These are phyloP conservation scores for Anser cygnoides DNA, from an alignment of 2,113 vertebrate species.

Conservation along the genomic window DNA sequence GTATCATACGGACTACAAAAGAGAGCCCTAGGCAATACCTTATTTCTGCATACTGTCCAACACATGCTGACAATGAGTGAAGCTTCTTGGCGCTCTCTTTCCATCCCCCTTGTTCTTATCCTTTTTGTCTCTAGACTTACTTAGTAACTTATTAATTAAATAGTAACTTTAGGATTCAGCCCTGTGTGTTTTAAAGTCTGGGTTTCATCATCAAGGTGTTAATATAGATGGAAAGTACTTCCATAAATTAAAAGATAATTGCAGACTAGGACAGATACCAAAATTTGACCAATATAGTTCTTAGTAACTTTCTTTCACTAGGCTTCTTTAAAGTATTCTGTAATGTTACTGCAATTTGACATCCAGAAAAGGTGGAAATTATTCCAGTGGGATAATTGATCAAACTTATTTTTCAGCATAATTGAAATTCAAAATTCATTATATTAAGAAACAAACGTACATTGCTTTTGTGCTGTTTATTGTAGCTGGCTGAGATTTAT, in stretches of 20 bases:
- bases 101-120: not conserved
- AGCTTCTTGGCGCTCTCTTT: not conserved
- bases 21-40: not conserved
- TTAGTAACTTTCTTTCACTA: not conserved
- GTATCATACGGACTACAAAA: not conserved
- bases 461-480: not conserved
- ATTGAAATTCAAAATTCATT: slow-evolving; percentile 29
- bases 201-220: not conserved
- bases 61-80: not conserved
- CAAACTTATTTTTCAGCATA: not conserved
- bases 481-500: not conserved
- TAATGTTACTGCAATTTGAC: slow-evolving; percentile 9
- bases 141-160: not conserved
- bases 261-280: not conserved
- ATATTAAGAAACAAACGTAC: not conserved
- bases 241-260: not conserved
- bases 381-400: not conserved
- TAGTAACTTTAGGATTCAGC: not conserved
- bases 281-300: not conserved
- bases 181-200: not conserved
- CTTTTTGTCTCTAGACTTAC: not conserved
- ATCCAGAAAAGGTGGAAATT: not conserved
- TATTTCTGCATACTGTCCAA: not conserved
- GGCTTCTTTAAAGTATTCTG: not conserved
- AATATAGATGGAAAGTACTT: not conserved